Percentiles rank a stretch among this genome's conserved stretches.
phyloP scores from a whole-genome alignment of 2,113 vertebrate species.

The Bos taurus region DNA sequence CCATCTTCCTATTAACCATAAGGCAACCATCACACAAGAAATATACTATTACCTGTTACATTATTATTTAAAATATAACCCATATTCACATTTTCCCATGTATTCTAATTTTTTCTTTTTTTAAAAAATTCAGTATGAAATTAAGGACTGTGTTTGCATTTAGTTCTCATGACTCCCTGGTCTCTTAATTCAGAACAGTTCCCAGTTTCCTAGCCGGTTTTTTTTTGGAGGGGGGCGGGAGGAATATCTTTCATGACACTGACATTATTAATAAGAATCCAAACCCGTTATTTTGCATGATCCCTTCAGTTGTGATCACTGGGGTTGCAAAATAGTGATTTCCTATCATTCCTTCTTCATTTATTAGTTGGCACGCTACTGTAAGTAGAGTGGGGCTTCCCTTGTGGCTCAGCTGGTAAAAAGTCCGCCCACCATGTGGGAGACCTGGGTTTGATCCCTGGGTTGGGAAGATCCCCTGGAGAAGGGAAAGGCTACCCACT shows the following conservation, averaged over 20 bases:
- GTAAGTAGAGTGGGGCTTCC: background rate
- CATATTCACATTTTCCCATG: background rate
- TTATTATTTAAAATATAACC: background rate
- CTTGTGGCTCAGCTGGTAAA: background rate
- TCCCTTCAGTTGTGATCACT: background rate
- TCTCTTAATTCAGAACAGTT: background rate
- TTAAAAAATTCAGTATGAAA: background rate
- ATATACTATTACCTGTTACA: background rate
- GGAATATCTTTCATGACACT: background rate
- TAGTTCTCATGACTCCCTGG: background rate
- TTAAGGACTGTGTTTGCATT: background rate
- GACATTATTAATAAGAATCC: background rate
- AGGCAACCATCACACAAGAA: background rate
- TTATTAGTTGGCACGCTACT: background rate
- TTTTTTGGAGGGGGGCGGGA: background rate
- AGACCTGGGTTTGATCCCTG: background rate
- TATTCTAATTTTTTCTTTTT: background rate
- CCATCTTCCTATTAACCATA: background rate
- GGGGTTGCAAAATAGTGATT: background rate
- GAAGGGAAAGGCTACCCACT: background rate
- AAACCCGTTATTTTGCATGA: background rate
- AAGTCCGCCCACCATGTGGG: background rate
- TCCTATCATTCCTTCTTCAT: background rate
- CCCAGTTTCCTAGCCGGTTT: background rate
- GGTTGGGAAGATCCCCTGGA: background rate